Evolutionary conservation across 1,140 invertebrate species (phyloP), one percentile per base, ranked within the genome.

Genomic region (Hycleus cichorii): DNA sequence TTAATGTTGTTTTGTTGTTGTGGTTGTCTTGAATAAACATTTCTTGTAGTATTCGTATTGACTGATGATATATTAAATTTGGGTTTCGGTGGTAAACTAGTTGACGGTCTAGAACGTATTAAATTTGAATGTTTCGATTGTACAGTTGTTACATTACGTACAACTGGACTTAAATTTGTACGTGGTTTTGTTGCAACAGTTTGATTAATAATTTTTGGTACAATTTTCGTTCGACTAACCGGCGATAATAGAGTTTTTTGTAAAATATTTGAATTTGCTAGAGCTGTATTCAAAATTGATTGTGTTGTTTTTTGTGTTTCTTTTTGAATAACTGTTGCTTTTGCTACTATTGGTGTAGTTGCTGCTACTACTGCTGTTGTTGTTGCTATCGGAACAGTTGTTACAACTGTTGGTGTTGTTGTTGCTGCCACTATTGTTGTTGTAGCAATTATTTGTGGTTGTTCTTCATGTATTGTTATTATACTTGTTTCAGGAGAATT

Each of bases 201-300:
- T 11, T 47, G 60, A 47, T 62, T 62, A 39, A 65, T 39, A 18
- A 66, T 59, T 12, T 52, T 53, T 25, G 53, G 56, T 49, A 61
- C 45, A 12, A 57, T 39, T 42, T 58, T 44, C 7, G 50, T 25
- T 45, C 54, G 46, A 7, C 1, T 32, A 43, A 59, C 52, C 18
- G 49, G 47, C 11, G 59, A 60, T 10, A 47, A 44, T 40, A 59
- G 32, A 32, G 46, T 59, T 6, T 56, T 43, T 10, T 54, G 53
- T 12, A 57, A 52, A 38, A 63, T 60, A 24, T 65, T 63, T 2
- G 64, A 55, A 46, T 65, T 65, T 26, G 61, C 60, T 4, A 71
- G 39, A 0, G 65, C 62, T 44, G 68, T 66, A 25, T 59, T 70
- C 10, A 70, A 57, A 48, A 69, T 71, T 7, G 69, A 67, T 42